These are phyloP conservation scores for Fopius arisanus DNA, from an alignment of 1,140 invertebrate genomes.

Conservation along the genomic window DNA sequence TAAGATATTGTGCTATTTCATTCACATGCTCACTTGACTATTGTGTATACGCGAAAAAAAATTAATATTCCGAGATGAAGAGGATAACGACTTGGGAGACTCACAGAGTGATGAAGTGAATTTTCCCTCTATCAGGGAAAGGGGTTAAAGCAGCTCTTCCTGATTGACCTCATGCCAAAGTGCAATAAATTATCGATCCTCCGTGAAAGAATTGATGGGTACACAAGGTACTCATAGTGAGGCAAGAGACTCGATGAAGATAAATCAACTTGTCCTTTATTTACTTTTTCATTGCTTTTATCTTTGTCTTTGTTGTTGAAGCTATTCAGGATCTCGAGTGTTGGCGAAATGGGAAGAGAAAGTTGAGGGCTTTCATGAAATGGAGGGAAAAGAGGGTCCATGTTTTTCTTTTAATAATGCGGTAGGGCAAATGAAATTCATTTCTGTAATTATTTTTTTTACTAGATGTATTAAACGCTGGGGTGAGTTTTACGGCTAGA, in stretches of 20 bases:
- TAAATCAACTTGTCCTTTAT: neutral
- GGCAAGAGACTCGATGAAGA: neutral
- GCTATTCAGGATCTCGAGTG: neutral
- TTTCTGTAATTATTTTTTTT: neutral
- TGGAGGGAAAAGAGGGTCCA: neutral
- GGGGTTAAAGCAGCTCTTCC: neutral
- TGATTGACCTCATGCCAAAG: constrained; percentile 16
- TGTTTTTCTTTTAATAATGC: constrained; percentile 6
- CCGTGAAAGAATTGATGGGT: neutral
- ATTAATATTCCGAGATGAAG: neutral
- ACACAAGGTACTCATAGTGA: neutral
- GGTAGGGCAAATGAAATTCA: neutral
- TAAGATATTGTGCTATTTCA: neutral
- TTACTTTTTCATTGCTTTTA: neutral
- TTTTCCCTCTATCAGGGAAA: too few species aligned
- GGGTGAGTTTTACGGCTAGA: neutral
- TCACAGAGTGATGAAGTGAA: neutral
- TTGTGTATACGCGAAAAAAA: neutral
- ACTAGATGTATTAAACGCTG: neutral
- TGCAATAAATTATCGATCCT: constrained; percentile 23
- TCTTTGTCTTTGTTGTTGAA: neutral
- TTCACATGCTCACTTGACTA: neutral
- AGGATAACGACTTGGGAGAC: neutral
- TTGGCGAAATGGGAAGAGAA: neutral
- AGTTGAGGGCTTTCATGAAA: too few species aligned